Base-by-base conservation (phyloP, 2,888 invertebrate species). In the Xylophagus ater region DNA sequence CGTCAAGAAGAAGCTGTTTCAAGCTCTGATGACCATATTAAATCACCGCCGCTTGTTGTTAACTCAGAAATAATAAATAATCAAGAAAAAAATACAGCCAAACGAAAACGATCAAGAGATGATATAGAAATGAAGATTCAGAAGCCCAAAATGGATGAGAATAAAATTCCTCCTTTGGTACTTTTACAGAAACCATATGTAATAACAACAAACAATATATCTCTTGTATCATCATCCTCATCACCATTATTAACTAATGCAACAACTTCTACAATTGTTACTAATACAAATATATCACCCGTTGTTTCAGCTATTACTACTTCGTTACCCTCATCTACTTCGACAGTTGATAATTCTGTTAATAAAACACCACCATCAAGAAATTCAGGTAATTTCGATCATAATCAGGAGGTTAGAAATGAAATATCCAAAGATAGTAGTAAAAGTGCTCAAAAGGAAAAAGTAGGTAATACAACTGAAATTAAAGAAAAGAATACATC, bases 61-160 rank as follows among this genome's bases (percentile, higher is more conserved):
- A n/a, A n/a, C n/a, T n/a, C n/a, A n/a, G n/a, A n/a, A n/a, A n/a
- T n/a, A n/a, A n/a, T n/a, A n/a, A n/a, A n/a, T n/a, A n/a, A n/a
- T n/a, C n/a, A n/a, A n/a, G n/a, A n/a, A n/a, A n/a, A n/a, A n/a
- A n/a, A n/a, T n/a, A n/a, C n/a, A n/a, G n/a, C n/a, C n/a, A n/a
- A 44, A 31, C n/a, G 44, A 19, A 44, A 41, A 19, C 34, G 32
- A 5, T 44, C 41, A 3, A 14, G 35, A 20, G 44, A 44, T 24
- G 33, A 34, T 17, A 13, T n/a, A 2, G 2, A 28, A 10, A 9
- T 19, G 4, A 37, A 34, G 30, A 9, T 29, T 17, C 40, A 37
- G 24, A 40, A 34, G 31, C 19, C 4, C 4, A 37, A 37, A 24
- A 2, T 34, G 1, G 34, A 40, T 24, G 37, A 34, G 7, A 29